Evolutionary conservation across 2,888 invertebrate genomes (phyloP).

Genomic region (Rhimphoctona megacephalus): DNA sequence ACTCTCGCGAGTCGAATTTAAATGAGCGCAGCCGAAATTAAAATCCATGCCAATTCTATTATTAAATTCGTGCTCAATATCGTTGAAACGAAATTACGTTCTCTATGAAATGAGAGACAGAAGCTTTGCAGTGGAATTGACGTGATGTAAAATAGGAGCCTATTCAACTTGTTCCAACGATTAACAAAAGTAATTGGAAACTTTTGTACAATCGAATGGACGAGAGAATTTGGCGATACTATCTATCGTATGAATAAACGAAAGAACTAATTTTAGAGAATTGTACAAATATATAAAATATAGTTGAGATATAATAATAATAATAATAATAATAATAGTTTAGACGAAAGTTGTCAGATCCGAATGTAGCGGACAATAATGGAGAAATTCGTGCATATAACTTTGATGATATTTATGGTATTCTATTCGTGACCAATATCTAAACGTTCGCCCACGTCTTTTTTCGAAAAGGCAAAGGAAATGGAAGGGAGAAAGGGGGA

Average conservation of each 20-base stretch:
- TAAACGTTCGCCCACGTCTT: not conserved
- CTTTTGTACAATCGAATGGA: not conserved
- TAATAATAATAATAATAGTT: too few species aligned
- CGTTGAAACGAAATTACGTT: constrained; percentile 6
- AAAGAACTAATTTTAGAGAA: not conserved
- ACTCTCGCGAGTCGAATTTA: not conserved
- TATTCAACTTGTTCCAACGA: not conserved
- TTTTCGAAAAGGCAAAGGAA: not conserved
- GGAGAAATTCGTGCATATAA: not conserved
- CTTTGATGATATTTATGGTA: not conserved
- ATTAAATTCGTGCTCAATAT: constrained; percentile 11
- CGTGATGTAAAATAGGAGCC: not conserved
- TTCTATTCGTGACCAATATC: not conserved
- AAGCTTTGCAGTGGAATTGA: not conserved
- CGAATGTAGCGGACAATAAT: not conserved
- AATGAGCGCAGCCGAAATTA: not conserved
- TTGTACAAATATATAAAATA: not conserved
- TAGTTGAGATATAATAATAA: not conserved
- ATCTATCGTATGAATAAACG: not conserved
- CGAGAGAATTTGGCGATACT: not conserved
- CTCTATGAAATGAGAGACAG: not conserved
- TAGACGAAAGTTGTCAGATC: constrained; percentile 3
- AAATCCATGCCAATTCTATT: constrained; percentile 2
- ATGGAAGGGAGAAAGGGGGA: not conserved
- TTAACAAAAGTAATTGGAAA: constrained; percentile 8